Conservation (phyloP, 2,113 vertebrate species). For the Phalacrocorax pelagicus region DNA sequence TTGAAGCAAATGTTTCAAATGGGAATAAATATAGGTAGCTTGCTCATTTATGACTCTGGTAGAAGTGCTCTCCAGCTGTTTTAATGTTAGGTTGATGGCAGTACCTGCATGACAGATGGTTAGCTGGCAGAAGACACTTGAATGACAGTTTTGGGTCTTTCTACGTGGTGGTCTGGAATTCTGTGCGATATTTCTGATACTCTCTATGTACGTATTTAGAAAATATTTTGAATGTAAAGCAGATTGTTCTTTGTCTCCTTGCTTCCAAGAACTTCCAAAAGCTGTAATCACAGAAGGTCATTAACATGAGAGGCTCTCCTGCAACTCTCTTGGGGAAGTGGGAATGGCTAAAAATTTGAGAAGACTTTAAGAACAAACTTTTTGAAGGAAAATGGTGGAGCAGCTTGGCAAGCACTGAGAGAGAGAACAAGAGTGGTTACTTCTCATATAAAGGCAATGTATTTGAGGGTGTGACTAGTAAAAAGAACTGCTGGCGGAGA, state of each 20-base stretch:
- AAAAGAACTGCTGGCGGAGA: background rate
- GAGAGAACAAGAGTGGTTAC: background rate
- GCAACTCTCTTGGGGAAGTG: background rate
- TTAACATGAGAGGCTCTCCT: background rate
- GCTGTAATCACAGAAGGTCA: background rate
- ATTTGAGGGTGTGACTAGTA: background rate
- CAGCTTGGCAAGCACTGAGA: background rate
- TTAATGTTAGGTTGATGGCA: background rate
- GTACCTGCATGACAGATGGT: background rate
- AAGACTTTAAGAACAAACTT: background rate
- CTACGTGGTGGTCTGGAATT: background rate
- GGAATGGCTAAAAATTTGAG: background rate
- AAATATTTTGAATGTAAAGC: background rate
- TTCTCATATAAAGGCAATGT: background rate
- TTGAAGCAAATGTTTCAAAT: conserved; percentile 5
- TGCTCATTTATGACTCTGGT: background rate
- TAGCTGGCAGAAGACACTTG: background rate
- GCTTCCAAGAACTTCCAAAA: background rate
- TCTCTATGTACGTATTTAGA: background rate
- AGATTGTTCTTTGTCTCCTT: background rate
- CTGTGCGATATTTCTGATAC: background rate
- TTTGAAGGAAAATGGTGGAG: background rate
- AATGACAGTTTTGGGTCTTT: background rate
- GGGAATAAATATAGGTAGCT: background rate
- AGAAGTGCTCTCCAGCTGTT: background rate